These are phyloP conservation scores for Siderastrea radians DNA, from an alignment of 92 coral and sea anemone species.

Conservation along the genomic window DNA sequence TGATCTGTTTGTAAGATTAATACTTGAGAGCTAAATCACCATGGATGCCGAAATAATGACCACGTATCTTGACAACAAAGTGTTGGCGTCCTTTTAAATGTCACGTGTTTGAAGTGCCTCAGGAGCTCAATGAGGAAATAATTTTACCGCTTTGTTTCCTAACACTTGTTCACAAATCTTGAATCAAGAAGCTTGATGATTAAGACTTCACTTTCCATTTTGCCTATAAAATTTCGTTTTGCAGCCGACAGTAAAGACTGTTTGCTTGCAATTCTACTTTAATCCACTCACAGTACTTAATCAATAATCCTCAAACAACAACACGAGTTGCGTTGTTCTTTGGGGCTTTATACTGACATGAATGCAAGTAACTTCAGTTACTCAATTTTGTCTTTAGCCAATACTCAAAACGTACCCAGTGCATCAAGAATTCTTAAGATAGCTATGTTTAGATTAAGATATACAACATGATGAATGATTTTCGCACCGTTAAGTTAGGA, in stretches of 20 bases:
- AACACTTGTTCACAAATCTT: neutral
- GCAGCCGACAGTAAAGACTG: neutral
- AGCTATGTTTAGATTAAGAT: neutral
- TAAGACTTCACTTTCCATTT: neutral
- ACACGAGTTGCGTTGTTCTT: neutral
- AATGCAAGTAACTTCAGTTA: neutral
- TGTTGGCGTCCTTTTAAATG: constrained; percentile 1
- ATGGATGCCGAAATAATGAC: neutral
- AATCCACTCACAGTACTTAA: neutral
- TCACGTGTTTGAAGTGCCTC: neutral
- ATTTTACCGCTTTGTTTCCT: neutral
- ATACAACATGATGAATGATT: neutral
- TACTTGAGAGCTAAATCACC: neutral
- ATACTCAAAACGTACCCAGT: neutral
- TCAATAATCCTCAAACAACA: neutral
- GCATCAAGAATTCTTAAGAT: neutral
- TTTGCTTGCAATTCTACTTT: neutral
- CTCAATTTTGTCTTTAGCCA: neutral
- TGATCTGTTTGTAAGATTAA: neutral
- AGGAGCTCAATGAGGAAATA: neutral
- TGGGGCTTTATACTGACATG: neutral
- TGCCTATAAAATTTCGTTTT: neutral
- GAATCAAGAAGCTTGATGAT: neutral
- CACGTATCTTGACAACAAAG: neutral
- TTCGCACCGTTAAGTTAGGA: neutral